Percentiles rank a stretch among this genome's conserved stretches.
Evolutionary conservation across 2,797 vertebrate genomes (phyloP).

Genomic region (Paratrypauchen microcephalus): DNA sequence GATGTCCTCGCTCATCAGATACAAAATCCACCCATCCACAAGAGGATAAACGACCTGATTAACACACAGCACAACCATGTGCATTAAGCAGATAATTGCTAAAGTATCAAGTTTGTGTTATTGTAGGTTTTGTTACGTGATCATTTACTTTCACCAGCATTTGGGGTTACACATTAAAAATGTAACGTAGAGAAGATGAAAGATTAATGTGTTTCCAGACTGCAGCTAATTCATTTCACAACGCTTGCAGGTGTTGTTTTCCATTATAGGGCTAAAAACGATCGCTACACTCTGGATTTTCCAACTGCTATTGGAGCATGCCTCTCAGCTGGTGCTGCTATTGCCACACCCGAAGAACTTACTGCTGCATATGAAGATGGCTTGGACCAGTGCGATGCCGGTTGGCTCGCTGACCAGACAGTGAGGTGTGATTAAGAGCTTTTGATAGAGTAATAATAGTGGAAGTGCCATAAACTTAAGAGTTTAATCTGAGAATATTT

Average conservation of each 20-base stretch:
- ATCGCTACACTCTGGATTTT: slow-evolving; percentile 87
- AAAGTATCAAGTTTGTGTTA: slow-evolving; percentile 16
- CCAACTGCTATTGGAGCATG: slow-evolving; percentile 79
- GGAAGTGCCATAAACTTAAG: neutral
- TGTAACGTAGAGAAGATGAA: neutral
- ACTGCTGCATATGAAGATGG: slow-evolving; percentile 88
- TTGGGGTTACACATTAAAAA: neutral
- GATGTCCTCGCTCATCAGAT: slow-evolving; percentile 25
- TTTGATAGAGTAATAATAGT: no score
- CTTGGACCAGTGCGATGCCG: slow-evolving; percentile 92
- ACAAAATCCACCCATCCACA: slow-evolving; percentile 37
- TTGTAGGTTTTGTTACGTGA: neutral
- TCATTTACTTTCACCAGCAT: neutral
- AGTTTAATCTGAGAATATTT: neutral
- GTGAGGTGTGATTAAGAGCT: slow-evolving; percentile 76
- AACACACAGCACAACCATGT: slow-evolving; percentile 20
- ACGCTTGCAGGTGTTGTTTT: slow-evolving; percentile 87
- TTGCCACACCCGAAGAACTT: slow-evolving; percentile 87
- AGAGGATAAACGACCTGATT: slow-evolving; percentile 42
- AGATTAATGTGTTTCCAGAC: neutral
- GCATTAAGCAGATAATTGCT: slow-evolving; percentile 18
- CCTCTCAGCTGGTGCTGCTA: slow-evolving; percentile 70
- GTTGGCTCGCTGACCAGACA: slow-evolving; percentile 89
- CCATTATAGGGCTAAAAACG: slow-evolving; percentile 84
- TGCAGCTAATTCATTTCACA: neutral